A percentile compares a stretch with the other conserved stretches of the same genome.
These are phyloP conservation scores for Malacoraja senta DNA, from an alignment of 2,797 vertebrate species.

Conservation along the genomic window DNA sequence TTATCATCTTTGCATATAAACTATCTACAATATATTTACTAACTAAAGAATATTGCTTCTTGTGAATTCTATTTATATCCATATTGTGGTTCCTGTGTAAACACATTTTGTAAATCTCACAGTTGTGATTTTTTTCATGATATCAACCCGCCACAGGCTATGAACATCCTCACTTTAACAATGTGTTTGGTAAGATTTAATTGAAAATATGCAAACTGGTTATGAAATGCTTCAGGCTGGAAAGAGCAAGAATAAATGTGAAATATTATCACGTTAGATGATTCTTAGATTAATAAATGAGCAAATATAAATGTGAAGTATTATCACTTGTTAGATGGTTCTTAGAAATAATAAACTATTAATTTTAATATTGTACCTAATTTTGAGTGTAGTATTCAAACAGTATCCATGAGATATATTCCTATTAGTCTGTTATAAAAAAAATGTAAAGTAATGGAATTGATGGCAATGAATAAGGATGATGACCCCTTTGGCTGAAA, in stretches of 20 bases:
- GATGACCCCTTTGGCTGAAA: background rate
- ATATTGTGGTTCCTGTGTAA: background rate
- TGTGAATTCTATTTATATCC: background rate
- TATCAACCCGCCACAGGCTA: background rate
- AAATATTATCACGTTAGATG: background rate
- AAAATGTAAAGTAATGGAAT: background rate
- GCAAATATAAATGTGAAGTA: background rate
- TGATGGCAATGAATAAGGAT: background rate
- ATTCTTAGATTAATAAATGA: background rate
- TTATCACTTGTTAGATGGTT: background rate
- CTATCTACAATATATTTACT: background rate
- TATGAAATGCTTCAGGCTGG: background rate
- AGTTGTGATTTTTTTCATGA: background rate
- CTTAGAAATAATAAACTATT: background rate
- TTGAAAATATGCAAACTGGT: background rate
- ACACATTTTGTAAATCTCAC: background rate
- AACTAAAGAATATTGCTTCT: background rate
- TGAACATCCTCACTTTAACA: background rate
- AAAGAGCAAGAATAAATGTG: background rate
- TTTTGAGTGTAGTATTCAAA: background rate
- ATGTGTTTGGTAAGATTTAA: background rate
- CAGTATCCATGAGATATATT: background rate
- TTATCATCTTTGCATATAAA: background rate
- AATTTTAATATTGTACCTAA: background rate
- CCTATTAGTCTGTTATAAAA: background rate